phyloP scores from a whole-genome alignment of 1,140 invertebrate genomes.

The Aphelenchoides besseyi region DNA sequence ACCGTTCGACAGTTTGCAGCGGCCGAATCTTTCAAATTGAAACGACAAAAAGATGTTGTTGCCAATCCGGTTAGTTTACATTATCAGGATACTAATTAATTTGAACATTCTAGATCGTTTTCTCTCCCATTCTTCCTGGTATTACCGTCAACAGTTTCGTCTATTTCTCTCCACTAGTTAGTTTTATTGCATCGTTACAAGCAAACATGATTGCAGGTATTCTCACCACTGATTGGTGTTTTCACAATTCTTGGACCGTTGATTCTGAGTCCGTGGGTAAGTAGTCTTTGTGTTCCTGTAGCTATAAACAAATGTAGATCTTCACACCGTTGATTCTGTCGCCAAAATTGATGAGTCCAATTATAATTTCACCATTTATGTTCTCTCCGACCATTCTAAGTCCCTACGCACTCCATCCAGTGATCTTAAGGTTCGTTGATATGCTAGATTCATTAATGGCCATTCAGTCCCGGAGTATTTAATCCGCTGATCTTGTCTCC shows the following conservation, averaged over 20 bases:
- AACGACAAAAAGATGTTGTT: not conserved
- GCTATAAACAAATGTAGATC: not conserved
- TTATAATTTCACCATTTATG: not conserved
- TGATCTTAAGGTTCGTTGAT: not conserved
- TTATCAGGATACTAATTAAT: not conserved
- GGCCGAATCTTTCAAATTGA: not conserved
- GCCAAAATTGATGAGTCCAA: conserved; percentile 6
- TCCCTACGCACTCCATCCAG: not conserved
- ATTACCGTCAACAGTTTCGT: not conserved
- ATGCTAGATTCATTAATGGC: not conserved
- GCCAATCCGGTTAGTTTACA: not conserved
- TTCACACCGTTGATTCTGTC: not conserved
- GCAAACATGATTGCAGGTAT: not conserved
- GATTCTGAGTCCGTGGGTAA: conserved; percentile 10
- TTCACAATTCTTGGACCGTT: conserved; percentile 8
- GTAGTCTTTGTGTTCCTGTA: not conserved
- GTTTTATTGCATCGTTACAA: not conserved
- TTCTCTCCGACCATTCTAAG: not conserved
- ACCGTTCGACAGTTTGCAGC: not conserved
- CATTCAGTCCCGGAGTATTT: not conserved
- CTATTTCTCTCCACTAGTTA: not conserved
- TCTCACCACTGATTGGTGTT: not conserved
- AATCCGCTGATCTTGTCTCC: conserved; percentile 10
- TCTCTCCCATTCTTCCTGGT: not conserved
- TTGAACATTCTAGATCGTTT: not conserved